These are phyloP conservation scores for Harpagoxenus sublaevis DNA, from an alignment of 2,888 invertebrate species.

Conservation along the genomic window DNA sequence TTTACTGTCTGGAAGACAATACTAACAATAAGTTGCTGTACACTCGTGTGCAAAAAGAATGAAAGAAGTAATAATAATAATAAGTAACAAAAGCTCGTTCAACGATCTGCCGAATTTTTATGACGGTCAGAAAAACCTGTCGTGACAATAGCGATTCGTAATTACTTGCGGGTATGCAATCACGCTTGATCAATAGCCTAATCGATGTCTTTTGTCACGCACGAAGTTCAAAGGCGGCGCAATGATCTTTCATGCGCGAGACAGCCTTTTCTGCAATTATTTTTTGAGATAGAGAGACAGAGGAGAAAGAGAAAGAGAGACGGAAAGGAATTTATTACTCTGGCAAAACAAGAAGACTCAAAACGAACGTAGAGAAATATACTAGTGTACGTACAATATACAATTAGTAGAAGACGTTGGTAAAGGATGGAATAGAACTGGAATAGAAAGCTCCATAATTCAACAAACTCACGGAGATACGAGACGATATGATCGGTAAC, in stretches of 20 bases:
- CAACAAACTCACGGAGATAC: not conserved
- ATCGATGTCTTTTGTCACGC: conserved; percentile 50
- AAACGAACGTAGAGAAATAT: not conserved
- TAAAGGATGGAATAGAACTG: not conserved
- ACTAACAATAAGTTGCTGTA: not conserved
- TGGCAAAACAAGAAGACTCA: not conserved
- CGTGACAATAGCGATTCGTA: conserved; percentile 33
- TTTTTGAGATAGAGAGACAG: not conserved
- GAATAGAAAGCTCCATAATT: conserved; percentile 24
- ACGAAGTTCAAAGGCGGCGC: conserved; percentile 47
- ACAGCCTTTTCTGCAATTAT: conserved; percentile 35
- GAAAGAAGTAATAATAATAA: not conserved
- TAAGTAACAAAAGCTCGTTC: conserved; percentile 15
- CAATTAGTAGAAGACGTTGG: not conserved
- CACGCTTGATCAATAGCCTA: conserved; percentile 43
- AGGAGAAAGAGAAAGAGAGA: not conserved
- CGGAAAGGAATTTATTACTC: not conserved
- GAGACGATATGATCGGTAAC: not conserved
- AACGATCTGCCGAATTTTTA: conserved; percentile 34
- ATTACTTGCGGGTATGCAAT: conserved; percentile 39
- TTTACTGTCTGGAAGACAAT: not conserved
- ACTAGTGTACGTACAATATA: not conserved
- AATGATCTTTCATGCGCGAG: conserved; percentile 8
- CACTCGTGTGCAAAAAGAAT: not conserved
- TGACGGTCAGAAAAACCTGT: not conserved